Evolutionary conservation across 2,888 invertebrate species (phyloP).

Genomic region (Drosophila testacea): DNA sequence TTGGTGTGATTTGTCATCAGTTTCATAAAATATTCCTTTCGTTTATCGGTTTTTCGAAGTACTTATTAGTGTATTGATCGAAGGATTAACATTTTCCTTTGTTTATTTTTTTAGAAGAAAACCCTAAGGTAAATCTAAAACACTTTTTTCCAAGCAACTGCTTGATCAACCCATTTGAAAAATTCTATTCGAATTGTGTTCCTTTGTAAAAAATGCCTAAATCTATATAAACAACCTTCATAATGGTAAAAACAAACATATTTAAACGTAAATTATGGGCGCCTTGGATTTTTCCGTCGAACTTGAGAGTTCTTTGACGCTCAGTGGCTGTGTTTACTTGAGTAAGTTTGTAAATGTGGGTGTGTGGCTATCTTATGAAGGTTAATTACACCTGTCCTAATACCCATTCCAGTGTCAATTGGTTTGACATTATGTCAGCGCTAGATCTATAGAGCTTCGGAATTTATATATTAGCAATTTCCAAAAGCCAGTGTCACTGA

Average conservation of each 20-base stretch:
- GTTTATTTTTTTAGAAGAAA: too few species aligned
- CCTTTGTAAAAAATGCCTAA: conserved; percentile 24
- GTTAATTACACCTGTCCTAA: conserved; percentile 71
- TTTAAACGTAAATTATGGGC: conserved; percentile 58
- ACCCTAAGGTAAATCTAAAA: too few species aligned
- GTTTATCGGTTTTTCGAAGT: background rate
- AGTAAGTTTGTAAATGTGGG: background rate
- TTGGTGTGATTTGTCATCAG: conserved; percentile 50
- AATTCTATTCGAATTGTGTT: conserved; percentile 22
- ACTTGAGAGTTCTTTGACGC: conserved; percentile 65
- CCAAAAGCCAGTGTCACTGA: conserved; percentile 39
- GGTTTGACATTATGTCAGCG: conserved; percentile 64
- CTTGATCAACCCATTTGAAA: conserved; percentile 36
- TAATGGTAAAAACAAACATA: conserved; percentile 49
- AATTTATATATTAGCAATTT: conserved; percentile 29
- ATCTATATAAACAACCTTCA: conserved; percentile 61
- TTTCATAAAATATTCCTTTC: background rate
- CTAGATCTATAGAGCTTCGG: conserved; percentile 35
- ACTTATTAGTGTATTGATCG: background rate
- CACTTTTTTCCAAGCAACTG: conserved; percentile 25
- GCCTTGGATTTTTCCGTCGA: conserved; percentile 53
- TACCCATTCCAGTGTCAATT: conserved; percentile 62
- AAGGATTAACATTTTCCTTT: background rate
- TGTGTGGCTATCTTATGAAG: conserved; percentile 40
- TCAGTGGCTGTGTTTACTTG: conserved; percentile 4